Base-by-base conservation (phyloP, 2,113 vertebrate genomes). In the Pygoscelis adeliae region DNA sequence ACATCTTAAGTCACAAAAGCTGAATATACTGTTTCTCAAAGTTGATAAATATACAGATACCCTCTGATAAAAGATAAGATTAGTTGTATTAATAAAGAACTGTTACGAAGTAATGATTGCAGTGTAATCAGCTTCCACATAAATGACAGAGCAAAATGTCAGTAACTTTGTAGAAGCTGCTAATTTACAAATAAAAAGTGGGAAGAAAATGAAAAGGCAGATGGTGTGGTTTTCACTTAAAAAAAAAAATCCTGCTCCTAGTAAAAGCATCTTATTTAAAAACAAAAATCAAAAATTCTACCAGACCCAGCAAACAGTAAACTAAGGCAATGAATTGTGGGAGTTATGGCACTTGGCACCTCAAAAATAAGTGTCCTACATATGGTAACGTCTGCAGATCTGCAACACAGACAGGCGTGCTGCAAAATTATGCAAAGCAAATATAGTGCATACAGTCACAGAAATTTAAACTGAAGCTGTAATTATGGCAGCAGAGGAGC, bases 351-450 rank as follows among this genome's bases (percentile, higher is more conserved):
- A 93, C 59, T 90, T 66, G 36, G 42, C 38, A 56, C 83, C 58
- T 79, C 78, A 94, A 89, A 93, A 97, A 93, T 77, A 91, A 87
- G 22, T 91, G 78, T 62, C 61, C 71, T 90, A 89, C 74, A 93
- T 96, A 90, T 56, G 55, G 53, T 50, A 73, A 26, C 2, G 12
- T 80, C 62, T 86, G 65, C 46, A 95, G 67, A 89, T 90, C 44
- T 46, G 49, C 18, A 66, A 46, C 62, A 71, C 46, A 87, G 62
- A 71, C 7, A 4, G 83, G 49, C 38, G 82, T n/a, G 27, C 13
- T 92, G 59, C 38, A 96, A 92, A 91, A 73, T 47, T 83, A 30
- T 70, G 50, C 53, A 84, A 93, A 89, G 49, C 15, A 85, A 87
- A 50, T 79, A 79, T 87, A 58, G 46, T 71, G 15, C 6, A 71